Evolutionary conservation across 2,888 invertebrate genomes (phyloP).

Genomic region (Chironomus tentans): DNA sequence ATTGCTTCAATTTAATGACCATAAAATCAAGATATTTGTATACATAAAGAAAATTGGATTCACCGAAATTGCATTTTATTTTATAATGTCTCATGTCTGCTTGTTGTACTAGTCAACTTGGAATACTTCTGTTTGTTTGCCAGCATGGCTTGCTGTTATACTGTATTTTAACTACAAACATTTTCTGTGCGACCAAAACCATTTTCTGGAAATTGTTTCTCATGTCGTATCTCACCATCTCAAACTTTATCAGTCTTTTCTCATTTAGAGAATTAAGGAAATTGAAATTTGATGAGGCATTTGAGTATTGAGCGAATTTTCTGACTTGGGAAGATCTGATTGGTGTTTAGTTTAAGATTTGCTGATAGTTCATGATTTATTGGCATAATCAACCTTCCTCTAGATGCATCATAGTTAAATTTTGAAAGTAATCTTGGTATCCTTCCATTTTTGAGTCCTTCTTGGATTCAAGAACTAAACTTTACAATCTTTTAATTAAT

Average conservation of each 20-base stretch:
- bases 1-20: background rate
- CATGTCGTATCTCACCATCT: background rate
- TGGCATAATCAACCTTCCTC: too few relatives aligned
- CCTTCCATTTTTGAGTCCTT: too few relatives aligned
- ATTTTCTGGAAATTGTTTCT: background rate
- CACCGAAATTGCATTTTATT: constrained; percentile 18
- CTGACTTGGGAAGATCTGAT: too few relatives aligned
- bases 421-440: too few relatives aligned
- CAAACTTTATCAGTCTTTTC: background rate
- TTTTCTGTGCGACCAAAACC: background rate
- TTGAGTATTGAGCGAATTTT: too few relatives aligned
- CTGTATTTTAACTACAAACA: background rate
- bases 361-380: too few relatives aligned
- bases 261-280: background rate
- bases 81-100: constrained; percentile 2
- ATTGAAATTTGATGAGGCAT: background rate
- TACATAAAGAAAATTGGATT: constrained; percentile 21
- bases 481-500: too few relatives aligned
- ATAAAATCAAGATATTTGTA: constrained; percentile 24
- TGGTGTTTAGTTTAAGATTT: too few relatives aligned
- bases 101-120: background rate
- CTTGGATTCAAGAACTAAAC: too few relatives aligned
- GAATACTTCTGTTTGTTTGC: too few relatives aligned
- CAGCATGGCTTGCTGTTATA: background rate
- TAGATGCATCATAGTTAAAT: too few relatives aligned